Evolutionary conservation across 1,140 invertebrate species (phyloP), one percentile per base, ranked within the genome.

Genomic region (Drosophila nigromelanica): DNA sequence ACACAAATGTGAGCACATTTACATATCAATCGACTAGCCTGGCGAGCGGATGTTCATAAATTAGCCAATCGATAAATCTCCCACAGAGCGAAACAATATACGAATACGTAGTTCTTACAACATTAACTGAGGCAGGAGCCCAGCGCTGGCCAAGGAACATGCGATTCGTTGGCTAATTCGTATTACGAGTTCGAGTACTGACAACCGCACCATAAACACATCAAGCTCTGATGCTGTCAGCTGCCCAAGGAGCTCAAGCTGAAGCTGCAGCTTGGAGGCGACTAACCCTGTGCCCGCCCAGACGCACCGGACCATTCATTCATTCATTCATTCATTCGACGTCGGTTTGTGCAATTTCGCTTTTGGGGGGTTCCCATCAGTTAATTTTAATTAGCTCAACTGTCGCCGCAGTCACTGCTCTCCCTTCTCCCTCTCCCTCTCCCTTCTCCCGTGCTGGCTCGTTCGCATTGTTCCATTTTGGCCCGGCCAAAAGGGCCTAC

Each of bases 31-130:
- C 76, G 82, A 76, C 50, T 60, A 21, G 7, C 12, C 24, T 11
- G 63, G 67, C 21, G 21, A 82, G 72, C 90, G 90, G 90, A 91
- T 91, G 90, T 89, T 89, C 82, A 91, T 91, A 91, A 91, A 91
- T 91, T 91, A 90, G 74, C 78, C 80, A 87, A 90, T 91, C 86
- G 82, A 90, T 91, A 90, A 90, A 91, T 90, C 90, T 85, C 55
- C 67, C 63, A 66, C 51, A 64, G 51, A 18, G 50, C 56, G 51
- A 52, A 71, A 86, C 78, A 86, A 86, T 80, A 70, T 68, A 66
- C 18, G 18, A 47, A 40, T 42, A 42, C 3, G 45, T 18, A 30
- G 14, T 67, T 58, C 76, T 85, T 85, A 78, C 75, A 86, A 80
- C 70, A 78, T 86, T 78, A 87, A 86, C 76, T 75, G 75, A 76